Conservation (phyloP, 2,113 vertebrate genomes). For the Heliornis fulica region DNA sequence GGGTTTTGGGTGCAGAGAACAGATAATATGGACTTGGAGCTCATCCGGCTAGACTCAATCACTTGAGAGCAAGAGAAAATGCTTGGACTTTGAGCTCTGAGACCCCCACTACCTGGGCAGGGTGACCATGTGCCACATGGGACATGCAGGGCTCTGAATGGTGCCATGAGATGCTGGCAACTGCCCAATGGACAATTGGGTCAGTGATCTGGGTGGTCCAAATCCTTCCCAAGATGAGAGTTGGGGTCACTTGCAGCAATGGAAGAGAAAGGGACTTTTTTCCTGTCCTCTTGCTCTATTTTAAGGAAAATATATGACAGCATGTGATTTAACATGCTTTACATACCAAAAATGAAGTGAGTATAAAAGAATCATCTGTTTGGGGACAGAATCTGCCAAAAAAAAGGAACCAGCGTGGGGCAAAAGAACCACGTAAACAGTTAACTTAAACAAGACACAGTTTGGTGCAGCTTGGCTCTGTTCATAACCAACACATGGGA, state of each 20-base stretch:
- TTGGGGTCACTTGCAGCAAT: background rate
- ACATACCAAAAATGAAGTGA: background rate
- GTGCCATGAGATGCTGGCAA: background rate
- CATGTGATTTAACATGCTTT: background rate
- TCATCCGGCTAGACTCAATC: background rate
- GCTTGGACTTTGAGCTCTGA: background rate
- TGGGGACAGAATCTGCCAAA: background rate
- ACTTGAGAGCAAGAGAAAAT: background rate
- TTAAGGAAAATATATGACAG: background rate
- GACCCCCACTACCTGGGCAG: background rate
- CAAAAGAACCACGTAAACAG: background rate
- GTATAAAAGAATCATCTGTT: background rate
- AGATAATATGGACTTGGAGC: background rate
- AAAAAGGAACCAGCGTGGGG: background rate
- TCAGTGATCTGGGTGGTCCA: background rate
- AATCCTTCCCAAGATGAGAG: background rate
- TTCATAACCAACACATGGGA: background rate
- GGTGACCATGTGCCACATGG: background rate
- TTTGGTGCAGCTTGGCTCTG: conserved; percentile 21
- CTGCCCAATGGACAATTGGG: background rate
- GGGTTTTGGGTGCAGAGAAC: background rate
- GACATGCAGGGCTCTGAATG: background rate
- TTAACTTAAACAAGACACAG: background rate
- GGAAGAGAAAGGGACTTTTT: background rate
- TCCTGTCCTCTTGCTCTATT: background rate